Base-by-base conservation (phyloP, 2,113 vertebrate genomes). In the Canis aureus region DNA sequence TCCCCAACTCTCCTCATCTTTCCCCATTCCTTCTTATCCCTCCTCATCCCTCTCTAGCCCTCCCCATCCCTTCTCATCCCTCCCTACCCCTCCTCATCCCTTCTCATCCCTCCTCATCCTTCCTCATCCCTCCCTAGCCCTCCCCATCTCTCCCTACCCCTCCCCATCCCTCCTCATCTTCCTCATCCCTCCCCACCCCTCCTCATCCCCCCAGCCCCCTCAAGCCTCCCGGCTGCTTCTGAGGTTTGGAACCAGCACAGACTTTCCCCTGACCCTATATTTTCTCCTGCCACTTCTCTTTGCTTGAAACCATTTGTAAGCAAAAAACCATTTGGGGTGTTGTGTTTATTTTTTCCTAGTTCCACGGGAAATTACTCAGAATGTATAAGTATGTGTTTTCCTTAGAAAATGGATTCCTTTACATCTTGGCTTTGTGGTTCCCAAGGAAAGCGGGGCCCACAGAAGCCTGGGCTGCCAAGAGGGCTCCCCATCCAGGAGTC, bases 341-440 rank as follows among this genome's bases (percentile, higher is more conserved):
- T 97, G 93, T 98, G 98, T 97, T 97, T 90, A 88, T 96, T 97
- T 85, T 43, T 94, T 64, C 97, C 97, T 96, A 97, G 84, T 96
- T 98, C 96, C 98, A 97, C 2, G 98, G 97, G 97, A 98, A 98
- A 98, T 98, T 97, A 96, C 94, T 92, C 94, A 98, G 96, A 96
- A 97, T 97, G 67, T 98, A n/a, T 98, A 98, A 99, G 97, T 97
- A 98, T 96, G 97, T 94, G 97, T 95, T 96, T 97, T 98, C 97
- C 97, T 98, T 98, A 97, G 93, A 96, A 98, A 97, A 98, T 29
- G 92, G 76, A 98, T 98, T 98, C 95, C 97, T 98, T 98, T 98
- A 97, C 98, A 96, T 98, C 98, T 98, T 92, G 98, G 97, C 92
- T 97, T 98, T 98, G 98, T 96, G 98, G 98, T 97, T 96, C 80